Conservation (phyloP, 2,113 vertebrate genomes). For the Neolamprologus longior region DNA sequence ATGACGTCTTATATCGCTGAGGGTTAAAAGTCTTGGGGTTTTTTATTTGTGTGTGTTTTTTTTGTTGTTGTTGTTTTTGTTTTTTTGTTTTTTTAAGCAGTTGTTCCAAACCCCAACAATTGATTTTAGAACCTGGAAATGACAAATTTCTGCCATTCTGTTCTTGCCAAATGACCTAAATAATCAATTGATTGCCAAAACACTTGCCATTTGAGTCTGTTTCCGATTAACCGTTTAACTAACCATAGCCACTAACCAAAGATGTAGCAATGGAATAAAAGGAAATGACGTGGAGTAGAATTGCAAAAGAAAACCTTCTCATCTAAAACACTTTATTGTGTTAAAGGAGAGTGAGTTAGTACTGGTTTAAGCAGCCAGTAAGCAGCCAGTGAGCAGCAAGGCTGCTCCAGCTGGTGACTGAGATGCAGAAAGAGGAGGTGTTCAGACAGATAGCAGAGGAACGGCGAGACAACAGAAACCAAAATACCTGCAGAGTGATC, state of each 20-base stretch:
- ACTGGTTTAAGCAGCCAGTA: neutral
- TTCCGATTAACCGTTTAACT: neutral
- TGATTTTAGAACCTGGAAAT: neutral
- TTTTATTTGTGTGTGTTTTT: neutral
- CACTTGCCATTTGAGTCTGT: neutral
- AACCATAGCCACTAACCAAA: neutral
- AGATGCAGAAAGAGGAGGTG: neutral
- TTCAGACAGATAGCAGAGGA: neutral
- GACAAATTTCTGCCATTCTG: neutral
- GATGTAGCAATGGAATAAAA: neutral
- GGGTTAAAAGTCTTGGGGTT: neutral
- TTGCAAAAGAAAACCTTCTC: neutral
- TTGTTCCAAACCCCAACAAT: neutral
- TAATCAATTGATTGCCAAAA: neutral
- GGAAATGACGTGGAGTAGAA: neutral
- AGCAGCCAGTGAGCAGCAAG: neutral
- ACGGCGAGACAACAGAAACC: neutral
- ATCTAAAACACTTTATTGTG: neutral
- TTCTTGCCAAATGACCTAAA: neutral
- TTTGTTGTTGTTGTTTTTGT: accelerated
- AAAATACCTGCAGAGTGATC: neutral
- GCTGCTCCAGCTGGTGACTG: neutral
- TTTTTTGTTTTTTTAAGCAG: neutral
- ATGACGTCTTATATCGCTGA: neutral
- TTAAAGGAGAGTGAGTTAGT: neutral